Evolutionary conservation across 2,888 invertebrate genomes (phyloP).

Genomic region (Hedya salicella): DNA sequence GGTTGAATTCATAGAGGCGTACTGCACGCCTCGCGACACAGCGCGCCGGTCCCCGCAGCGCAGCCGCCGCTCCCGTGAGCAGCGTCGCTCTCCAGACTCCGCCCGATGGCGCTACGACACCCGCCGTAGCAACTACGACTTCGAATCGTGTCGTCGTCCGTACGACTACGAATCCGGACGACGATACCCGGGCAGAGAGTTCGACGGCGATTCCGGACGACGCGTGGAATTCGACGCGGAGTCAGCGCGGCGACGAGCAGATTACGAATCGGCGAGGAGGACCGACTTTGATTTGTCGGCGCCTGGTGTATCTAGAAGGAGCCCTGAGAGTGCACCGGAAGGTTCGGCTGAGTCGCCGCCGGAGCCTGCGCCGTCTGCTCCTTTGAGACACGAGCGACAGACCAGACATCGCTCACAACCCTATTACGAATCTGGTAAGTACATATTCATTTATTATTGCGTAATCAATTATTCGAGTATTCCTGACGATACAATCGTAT

Average conservation of each 20-base stretch:
- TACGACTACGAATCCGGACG: slow-evolving; percentile 72
- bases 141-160: slow-evolving; percentile 71
- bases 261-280: slow-evolving; percentile 80
- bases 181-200: slow-evolving; percentile 66
- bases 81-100: slow-evolving; percentile 76
- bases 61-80: slow-evolving; percentile 75
- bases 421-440: slow-evolving; percentile 81
- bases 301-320: slow-evolving; percentile 72
- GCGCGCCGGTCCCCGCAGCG: slow-evolving; percentile 78
- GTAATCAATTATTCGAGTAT: no score
- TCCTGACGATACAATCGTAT: no score
- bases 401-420: slow-evolving; percentile 74
- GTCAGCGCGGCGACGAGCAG: slow-evolving; percentile 75
- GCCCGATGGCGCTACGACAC: slow-evolving; percentile 80
- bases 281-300: slow-evolving; percentile 80
- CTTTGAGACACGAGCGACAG: slow-evolving; percentile 72
- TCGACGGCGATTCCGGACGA: slow-evolving; percentile 75
- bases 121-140: slow-evolving; percentile 75
- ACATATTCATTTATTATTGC: no score
- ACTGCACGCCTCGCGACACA: slow-evolving; percentile 90
- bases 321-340: slow-evolving; percentile 80
- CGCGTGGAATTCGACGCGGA: slow-evolving; percentile 75
- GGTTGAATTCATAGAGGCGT: slow-evolving; percentile 90
- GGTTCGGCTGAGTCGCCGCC: slow-evolving; percentile 79
- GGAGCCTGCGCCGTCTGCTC: slow-evolving; percentile 80